These are phyloP conservation scores for Gordius sp. DNA, from an alignment of 2,888 invertebrate genomes.

Conservation along the genomic window DNA sequence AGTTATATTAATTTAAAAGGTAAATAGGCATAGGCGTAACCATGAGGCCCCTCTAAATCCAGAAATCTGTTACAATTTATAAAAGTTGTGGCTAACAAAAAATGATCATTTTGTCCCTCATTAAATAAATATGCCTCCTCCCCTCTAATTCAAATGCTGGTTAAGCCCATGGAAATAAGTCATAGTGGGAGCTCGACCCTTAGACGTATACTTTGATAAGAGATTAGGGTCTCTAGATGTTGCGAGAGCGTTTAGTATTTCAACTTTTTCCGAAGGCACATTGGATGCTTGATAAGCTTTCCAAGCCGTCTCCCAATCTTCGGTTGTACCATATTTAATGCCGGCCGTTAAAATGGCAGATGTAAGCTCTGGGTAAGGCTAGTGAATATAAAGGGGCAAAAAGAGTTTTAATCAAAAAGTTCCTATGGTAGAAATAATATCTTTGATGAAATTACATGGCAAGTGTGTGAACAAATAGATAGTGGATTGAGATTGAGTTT, in stretches of 20 bases:
- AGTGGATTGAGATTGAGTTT: too few species aligned
- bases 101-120: background rate
- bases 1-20: too few species aligned
- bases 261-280: background rate
- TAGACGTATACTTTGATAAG: background rate
- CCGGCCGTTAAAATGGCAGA: background rate
- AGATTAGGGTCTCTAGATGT: background rate
- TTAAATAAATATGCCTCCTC: background rate
- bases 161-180: too few species aligned
- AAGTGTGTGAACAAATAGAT: too few species aligned
- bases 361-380: background rate
- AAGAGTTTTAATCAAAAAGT: background rate
- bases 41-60: too few species aligned
- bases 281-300: background rate
- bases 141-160: background rate
- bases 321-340: background rate
- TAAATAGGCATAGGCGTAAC: too few species aligned
- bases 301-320: background rate
- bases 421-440: too few species aligned
- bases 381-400: background rate
- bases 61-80: background rate
- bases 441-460: too few species aligned
- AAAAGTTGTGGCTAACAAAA: background rate
- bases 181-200: background rate
- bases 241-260: background rate